Conservation (phyloP, 2,113 vertebrate species). For the Apodemus speciosus region DNA sequence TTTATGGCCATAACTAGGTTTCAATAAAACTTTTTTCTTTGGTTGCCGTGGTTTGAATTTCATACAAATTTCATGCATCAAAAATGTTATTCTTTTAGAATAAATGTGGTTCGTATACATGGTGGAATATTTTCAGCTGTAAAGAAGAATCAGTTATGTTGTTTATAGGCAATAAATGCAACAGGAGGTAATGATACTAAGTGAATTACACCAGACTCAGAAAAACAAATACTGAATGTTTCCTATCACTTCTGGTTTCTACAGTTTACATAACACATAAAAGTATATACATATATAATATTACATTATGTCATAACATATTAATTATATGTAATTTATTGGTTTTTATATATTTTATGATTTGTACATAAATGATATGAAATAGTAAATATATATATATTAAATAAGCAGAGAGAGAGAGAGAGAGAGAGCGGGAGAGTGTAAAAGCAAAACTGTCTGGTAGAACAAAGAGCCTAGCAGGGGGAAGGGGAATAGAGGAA, state of each 20-base stretch:
- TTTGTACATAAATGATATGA: background rate
- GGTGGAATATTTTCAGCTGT: background rate
- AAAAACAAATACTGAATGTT: background rate
- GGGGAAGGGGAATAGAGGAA: background rate
- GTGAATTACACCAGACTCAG: background rate
- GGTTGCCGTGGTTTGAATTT: background rate
- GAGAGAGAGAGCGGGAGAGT: background rate
- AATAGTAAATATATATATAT: background rate
- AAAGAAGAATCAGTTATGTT: background rate
- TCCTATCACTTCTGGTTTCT: background rate
- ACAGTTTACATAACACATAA: background rate
- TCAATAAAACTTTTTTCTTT: background rate
- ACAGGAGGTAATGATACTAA: background rate
- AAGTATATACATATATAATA: background rate
- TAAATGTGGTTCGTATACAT: background rate
- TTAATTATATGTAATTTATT: background rate
- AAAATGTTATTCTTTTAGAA: background rate
- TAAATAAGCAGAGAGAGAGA: background rate
- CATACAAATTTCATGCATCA: background rate
- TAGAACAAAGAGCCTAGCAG: too few relatives aligned
- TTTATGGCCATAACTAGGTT: background rate
- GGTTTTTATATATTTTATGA: background rate
- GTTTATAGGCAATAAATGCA: background rate
- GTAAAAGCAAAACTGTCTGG: background rate
- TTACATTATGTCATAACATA: background rate